These are phyloP conservation scores for Regulus satrapa DNA, from an alignment of 2,113 vertebrate genomes.

Conservation along the genomic window DNA sequence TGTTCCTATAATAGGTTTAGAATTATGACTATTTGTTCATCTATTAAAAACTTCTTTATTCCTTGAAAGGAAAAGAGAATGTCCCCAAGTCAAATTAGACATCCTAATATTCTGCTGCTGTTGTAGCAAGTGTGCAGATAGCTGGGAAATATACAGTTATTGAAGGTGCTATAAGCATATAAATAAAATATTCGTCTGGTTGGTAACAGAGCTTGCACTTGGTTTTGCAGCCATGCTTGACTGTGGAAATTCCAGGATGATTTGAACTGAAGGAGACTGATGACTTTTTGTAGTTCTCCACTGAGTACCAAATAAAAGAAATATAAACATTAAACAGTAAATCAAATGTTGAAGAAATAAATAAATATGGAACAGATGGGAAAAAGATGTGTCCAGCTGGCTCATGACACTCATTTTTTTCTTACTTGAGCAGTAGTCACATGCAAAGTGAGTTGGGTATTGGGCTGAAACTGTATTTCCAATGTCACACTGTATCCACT, in stretches of 20 bases:
- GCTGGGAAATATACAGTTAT: background rate
- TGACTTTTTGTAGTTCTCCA: background rate
- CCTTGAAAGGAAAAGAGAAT: background rate
- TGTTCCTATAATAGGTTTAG: background rate
- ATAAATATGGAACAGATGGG: slow-evolving; percentile 26
- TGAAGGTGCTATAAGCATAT: background rate
- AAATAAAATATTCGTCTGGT: background rate
- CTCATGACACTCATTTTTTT: background rate
- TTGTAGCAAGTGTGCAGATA: background rate
- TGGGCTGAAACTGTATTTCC: background rate
- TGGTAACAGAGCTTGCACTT: background rate
- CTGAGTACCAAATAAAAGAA: background rate
- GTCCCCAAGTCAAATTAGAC: background rate
- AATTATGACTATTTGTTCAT: background rate
- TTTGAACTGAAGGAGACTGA: background rate
- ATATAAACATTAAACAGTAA: slow-evolving; percentile 32
- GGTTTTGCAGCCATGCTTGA: background rate
- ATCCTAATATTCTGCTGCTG: background rate
- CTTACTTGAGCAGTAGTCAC: background rate
- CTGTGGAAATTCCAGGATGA: background rate
- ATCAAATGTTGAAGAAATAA: slow-evolving; percentile 22
- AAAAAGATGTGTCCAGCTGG: slow-evolving; percentile 37
- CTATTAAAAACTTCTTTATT: background rate
- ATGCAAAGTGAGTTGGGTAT: background rate
- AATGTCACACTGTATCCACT: background rate